A percentile compares a stretch with the other conserved stretches of the same genome.
These are phyloP conservation scores for Argentina silus DNA, from an alignment of 2,797 vertebrate genomes.

Conservation along the genomic window DNA sequence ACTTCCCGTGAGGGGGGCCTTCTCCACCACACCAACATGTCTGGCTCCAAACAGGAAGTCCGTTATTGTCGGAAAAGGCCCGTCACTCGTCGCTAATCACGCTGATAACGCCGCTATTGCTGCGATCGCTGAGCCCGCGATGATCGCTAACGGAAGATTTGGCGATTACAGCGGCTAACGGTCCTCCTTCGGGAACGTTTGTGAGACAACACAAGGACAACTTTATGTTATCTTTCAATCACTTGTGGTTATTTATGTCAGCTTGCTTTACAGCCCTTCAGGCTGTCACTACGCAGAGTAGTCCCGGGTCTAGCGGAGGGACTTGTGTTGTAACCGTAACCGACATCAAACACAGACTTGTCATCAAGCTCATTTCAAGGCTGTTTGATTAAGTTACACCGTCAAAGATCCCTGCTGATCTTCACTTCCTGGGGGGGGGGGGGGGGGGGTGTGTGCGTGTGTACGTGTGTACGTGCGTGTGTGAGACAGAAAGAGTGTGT, in stretches of 20 bases:
- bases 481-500: constrained; percentile 34
- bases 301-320: constrained; percentile 20
- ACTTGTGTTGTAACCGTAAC: constrained; percentile 29
- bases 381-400: neutral
- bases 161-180: constrained; percentile 21
- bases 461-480: neutral
- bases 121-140: constrained; percentile 35
- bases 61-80: constrained; percentile 16
- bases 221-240: constrained; percentile 41
- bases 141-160: constrained; percentile 19
- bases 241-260: constrained; percentile 16
- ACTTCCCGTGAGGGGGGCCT: constrained; percentile 28
- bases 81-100: constrained; percentile 39
- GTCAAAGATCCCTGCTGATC: constrained; percentile 38
- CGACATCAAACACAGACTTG: constrained; percentile 43
- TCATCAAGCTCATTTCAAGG: constrained; percentile 3
- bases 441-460: neutral
- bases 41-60: constrained; percentile 43
- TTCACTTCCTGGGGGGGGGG: constrained; percentile 32
- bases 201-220: constrained; percentile 10
- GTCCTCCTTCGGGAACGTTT: constrained; percentile 22
- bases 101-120: constrained; percentile 32
- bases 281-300: neutral
- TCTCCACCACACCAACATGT: constrained; percentile 9
- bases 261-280: constrained; percentile 10